A percentile compares a stretch with the other conserved stretches of the same genome.
These are phyloP conservation scores for Amiota communis DNA, from an alignment of 2,888 invertebrate species.

Conservation along the genomic window DNA sequence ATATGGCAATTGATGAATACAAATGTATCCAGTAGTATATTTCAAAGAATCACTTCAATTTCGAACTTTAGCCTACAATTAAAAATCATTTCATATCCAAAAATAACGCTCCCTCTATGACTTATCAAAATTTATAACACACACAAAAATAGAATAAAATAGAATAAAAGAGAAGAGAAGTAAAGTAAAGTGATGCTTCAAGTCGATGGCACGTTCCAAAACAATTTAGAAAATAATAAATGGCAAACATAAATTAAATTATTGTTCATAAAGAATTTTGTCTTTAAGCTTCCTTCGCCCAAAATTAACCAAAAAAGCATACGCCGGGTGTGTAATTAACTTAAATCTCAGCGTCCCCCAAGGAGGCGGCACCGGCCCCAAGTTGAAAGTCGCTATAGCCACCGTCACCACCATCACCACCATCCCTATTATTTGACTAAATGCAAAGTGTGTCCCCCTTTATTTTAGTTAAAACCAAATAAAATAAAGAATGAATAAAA, in stretches of 20 bases:
- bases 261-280: slow-evolving; percentile 64
- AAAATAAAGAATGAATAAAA: neutral
- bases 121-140: too few species aligned
- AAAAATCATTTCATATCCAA: too few species aligned
- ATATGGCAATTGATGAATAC: too few species aligned
- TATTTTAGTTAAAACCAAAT: too few species aligned
- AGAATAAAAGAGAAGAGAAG: too few species aligned
- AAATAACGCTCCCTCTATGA: too few species aligned
- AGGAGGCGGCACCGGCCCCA: slow-evolving; percentile 15
- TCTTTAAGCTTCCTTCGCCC: slow-evolving; percentile 48
- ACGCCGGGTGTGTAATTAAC: slow-evolving; percentile 55
- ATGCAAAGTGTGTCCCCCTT: neutral
- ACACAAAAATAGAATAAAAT: too few species aligned
- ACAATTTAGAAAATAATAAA: slow-evolving; percentile 70
- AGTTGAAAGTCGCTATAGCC: slow-evolving; percentile 9
- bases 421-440: slow-evolving; percentile 12
- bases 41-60: too few species aligned
- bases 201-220: slow-evolving; percentile 68
- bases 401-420: slow-evolving; percentile 28
- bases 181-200: neutral
- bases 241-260: slow-evolving; percentile 71
- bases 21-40: too few species aligned
- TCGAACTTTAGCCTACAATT: too few species aligned
- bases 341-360: slow-evolving; percentile 43
- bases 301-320: slow-evolving; percentile 47